These are phyloP conservation scores for Nannoperca obscura DNA, from an alignment of 2,797 vertebrate species.

Conservation along the genomic window DNA sequence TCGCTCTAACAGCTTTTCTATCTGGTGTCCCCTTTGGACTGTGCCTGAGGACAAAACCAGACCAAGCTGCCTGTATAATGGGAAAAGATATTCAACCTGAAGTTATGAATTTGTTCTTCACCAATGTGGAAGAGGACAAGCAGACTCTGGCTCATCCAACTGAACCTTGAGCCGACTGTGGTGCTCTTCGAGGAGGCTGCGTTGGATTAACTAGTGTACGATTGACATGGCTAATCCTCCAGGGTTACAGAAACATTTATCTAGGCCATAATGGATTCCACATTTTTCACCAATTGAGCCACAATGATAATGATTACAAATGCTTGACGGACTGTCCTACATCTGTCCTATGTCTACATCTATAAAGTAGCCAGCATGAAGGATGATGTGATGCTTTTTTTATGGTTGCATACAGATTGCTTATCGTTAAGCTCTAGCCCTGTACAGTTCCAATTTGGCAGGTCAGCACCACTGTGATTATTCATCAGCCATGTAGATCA, in stretches of 20 bases:
- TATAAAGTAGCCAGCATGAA: constrained; percentile 32
- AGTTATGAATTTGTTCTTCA: neutral
- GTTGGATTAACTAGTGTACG: constrained; percentile 49
- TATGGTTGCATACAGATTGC: neutral
- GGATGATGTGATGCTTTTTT: constrained; percentile 34
- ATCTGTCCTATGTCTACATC: constrained; percentile 39
- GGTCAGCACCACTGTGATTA: constrained; percentile 50
- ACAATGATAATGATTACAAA: constrained; percentile 43
- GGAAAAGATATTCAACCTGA: neutral
- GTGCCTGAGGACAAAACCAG: constrained; percentile 7
- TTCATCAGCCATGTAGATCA: constrained; percentile 45
- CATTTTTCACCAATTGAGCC: constrained; percentile 39
- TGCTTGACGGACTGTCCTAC: constrained; percentile 31
- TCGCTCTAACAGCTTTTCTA: neutral
- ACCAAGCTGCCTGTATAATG: neutral
- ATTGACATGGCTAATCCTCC: constrained; percentile 50
- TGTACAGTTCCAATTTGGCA: constrained; percentile 42
- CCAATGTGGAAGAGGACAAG: neutral
- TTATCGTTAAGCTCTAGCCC: constrained; percentile 40
- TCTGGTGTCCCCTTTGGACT: neutral
- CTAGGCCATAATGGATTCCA: constrained; percentile 46
- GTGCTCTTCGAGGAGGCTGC: constrained; percentile 44
- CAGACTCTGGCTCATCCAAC: constrained; percentile 25
- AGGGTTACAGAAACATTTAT: constrained; percentile 61
- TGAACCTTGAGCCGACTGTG: constrained; percentile 25